phyloP scores from a whole-genome alignment of 2,888 invertebrate genomes.

The Drosophila leonis region DNA sequence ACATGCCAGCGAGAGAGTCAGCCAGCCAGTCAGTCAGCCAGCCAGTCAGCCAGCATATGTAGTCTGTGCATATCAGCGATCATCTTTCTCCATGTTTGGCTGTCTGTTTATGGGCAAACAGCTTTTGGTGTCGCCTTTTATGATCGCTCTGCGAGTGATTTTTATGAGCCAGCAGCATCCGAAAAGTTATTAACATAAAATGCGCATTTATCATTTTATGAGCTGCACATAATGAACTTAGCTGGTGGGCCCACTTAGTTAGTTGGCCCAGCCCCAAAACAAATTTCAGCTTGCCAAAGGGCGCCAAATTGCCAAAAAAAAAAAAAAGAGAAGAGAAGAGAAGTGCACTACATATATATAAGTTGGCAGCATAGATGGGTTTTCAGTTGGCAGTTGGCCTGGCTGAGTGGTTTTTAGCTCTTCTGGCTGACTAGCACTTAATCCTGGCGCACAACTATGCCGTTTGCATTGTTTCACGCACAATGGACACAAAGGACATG shows the following conservation, averaged over 20 bases:
- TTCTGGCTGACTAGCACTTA: slow-evolving; percentile 73
- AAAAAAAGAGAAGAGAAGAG: too few relatives aligned
- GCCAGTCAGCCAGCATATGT: slow-evolving; percentile 28
- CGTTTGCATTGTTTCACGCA: slow-evolving; percentile 83
- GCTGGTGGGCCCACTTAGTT: slow-evolving; percentile 49
- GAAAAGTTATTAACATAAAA: slow-evolving; percentile 69
- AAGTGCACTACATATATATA: neutral
- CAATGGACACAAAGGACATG: slow-evolving; percentile 85
- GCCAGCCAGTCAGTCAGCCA: slow-evolving; percentile 25
- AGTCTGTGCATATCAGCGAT: slow-evolving; percentile 43
- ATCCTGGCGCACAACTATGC: slow-evolving; percentile 84
- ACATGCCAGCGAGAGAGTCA: slow-evolving; percentile 53
- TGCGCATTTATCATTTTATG: slow-evolving; percentile 75
- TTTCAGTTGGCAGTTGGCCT: slow-evolving; percentile 27
- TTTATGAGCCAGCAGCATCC: slow-evolving; percentile 62
- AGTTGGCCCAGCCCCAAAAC: slow-evolving; percentile 40
- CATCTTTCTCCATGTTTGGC: slow-evolving; percentile 50
- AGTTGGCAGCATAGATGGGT: slow-evolving; percentile 21
- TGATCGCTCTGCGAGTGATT: slow-evolving; percentile 57
- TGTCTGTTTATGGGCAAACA: slow-evolving; percentile 56
- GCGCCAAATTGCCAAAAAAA: slow-evolving; percentile 53
- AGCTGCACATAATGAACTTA: slow-evolving; percentile 70
- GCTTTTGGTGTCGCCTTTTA: slow-evolving; percentile 67
- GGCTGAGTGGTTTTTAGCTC: slow-evolving; percentile 31
- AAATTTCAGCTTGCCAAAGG: slow-evolving; percentile 13